Conservation (phyloP, 2,113 vertebrate genomes). For the Chionodraco myersi region DNA sequence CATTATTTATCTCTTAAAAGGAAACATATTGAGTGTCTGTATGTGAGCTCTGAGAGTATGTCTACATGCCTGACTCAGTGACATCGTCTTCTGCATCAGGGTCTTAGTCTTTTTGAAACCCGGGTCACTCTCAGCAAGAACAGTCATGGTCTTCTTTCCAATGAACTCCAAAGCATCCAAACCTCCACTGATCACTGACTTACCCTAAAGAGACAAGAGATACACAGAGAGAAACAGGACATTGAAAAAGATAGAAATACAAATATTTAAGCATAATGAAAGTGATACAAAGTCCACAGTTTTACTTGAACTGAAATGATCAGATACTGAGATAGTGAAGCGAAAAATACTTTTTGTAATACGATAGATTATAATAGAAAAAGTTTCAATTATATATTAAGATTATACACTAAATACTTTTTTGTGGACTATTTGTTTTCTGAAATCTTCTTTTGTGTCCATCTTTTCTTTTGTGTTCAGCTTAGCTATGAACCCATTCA, state of each 20-base stretch:
- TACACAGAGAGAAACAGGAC: background rate
- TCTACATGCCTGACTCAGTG: constrained; percentile 91
- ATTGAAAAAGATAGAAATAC: background rate
- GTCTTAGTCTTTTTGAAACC: constrained; percentile 97
- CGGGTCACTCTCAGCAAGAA: constrained; percentile 96
- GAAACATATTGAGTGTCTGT: background rate
- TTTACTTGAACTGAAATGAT: background rate
- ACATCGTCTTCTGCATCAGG: constrained; percentile 94
- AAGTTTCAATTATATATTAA: background rate
- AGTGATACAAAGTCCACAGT: too few species aligned
- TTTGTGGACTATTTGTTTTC: too few species aligned
- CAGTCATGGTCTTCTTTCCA: constrained; percentile 98
- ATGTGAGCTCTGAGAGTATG: background rate
- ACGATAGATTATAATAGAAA: too few species aligned
- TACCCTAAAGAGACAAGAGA: constrained; percentile 85
- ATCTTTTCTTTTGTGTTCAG: too few species aligned
- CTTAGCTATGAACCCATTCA: too few species aligned
- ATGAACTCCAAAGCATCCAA: constrained; percentile 99
- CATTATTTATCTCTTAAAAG: background rate
- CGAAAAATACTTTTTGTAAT: background rate
- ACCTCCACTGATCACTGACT: constrained; percentile 93
- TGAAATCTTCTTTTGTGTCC: too few species aligned
- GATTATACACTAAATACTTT: background rate
- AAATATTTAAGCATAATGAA: background rate
- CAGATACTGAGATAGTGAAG: background rate